These are phyloP conservation scores for Lathamus discolor DNA, from an alignment of 2,113 vertebrate species.

Conservation along the genomic window DNA sequence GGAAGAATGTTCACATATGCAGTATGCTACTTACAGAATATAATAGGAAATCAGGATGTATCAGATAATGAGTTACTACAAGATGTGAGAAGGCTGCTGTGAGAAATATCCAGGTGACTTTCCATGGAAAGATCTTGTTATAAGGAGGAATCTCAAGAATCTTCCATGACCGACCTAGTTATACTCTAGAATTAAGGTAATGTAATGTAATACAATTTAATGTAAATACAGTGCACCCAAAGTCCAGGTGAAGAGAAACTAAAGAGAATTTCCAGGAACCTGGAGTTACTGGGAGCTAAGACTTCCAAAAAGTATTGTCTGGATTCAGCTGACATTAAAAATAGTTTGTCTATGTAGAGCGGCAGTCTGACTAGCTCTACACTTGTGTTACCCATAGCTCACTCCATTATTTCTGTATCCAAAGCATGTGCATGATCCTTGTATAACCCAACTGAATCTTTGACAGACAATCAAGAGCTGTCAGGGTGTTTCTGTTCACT, in stretches of 20 bases:
- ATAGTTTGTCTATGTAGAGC: background rate
- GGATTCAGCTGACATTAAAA: background rate
- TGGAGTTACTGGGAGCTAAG: background rate
- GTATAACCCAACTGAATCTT: background rate
- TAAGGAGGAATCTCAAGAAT: background rate
- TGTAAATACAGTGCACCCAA: background rate
- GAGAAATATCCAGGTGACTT: background rate
- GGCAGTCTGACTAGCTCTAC: background rate
- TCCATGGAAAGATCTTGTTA: background rate
- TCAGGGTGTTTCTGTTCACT: background rate
- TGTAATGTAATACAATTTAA: background rate
- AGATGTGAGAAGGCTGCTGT: background rate
- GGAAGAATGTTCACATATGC: background rate
- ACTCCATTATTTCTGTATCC: background rate
- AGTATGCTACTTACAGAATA: background rate
- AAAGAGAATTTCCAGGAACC: background rate
- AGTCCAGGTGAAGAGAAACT: background rate
- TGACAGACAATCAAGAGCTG: background rate
- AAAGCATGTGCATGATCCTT: background rate
- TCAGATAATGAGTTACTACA: background rate
- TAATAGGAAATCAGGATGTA: background rate
- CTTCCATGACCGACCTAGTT: background rate
- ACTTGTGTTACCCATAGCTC: background rate
- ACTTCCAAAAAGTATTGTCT: background rate
- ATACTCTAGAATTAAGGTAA: background rate